phyloP scores from a whole-genome alignment of 2,797 vertebrate species.

The Chanos chanos region DNA sequence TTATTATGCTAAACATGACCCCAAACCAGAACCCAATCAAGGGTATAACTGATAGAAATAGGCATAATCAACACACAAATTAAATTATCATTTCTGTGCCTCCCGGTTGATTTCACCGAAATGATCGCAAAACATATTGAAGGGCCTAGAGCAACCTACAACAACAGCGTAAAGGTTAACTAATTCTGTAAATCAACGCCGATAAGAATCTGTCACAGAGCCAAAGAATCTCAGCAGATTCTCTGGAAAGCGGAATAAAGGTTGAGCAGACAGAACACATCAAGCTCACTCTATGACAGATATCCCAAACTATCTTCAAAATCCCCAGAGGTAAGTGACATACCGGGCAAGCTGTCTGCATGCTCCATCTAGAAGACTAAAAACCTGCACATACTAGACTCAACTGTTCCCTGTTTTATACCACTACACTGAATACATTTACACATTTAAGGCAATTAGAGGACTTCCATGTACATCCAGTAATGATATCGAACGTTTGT shows the following conservation, averaged over 20 bases:
- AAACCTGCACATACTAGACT: too few species aligned
- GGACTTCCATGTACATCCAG: too few species aligned
- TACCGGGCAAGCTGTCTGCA: not conserved
- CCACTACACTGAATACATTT: too few species aligned
- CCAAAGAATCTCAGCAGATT: slow-evolving; percentile 24
- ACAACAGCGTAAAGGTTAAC: slow-evolving; percentile 75
- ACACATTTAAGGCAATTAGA: too few species aligned
- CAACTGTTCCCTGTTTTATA: too few species aligned
- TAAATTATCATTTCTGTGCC: slow-evolving; percentile 42
- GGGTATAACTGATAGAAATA: slow-evolving; percentile 30
- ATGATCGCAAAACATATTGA: slow-evolving; percentile 48
- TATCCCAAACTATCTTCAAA: not conserved
- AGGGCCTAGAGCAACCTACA: slow-evolving; percentile 58
- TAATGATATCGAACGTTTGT: too few species aligned
- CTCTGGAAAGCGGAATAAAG: slow-evolving; percentile 52
- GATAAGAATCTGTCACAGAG: slow-evolving; percentile 63
- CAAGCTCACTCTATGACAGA: not conserved
- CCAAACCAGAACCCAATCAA: slow-evolving; percentile 53
- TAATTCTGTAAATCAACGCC: slow-evolving; percentile 71
- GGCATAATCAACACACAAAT: slow-evolving; percentile 48
- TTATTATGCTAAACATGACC: slow-evolving; percentile 45
- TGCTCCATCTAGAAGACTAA: not conserved
- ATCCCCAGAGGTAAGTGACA: not conserved
- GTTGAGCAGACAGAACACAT: slow-evolving; percentile 44
- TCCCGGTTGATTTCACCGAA: slow-evolving; percentile 52